A percentile compares a stretch with the other conserved stretches of the same genome.
phyloP scores from a whole-genome alignment of 2,113 vertebrate species.

The Colaptes auratus region DNA sequence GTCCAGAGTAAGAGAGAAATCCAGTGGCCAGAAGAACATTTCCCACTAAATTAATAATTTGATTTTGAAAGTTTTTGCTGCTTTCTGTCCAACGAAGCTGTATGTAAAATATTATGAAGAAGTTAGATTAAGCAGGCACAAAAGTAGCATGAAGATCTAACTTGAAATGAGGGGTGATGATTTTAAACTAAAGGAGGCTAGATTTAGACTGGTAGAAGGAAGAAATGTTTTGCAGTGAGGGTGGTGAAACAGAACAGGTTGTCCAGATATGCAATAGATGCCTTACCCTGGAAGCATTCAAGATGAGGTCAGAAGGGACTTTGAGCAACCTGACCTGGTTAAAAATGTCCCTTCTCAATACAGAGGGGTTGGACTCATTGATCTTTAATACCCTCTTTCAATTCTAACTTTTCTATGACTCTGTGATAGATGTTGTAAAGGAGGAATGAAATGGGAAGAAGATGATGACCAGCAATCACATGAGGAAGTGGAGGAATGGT shows the following conservation, averaged over 20 bases:
- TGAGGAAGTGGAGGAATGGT: rapidly evolving
- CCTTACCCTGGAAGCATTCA: no score
- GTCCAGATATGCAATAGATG: no score
- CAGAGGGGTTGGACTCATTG: no score
- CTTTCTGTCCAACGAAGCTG: constrained; percentile 86
- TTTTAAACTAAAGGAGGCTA: no score
- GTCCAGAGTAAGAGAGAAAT: constrained; percentile 86
- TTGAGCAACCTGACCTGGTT: no score
- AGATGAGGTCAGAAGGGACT: no score
- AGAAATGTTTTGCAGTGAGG: no score
- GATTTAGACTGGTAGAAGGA: no score
- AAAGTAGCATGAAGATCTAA: not conserved
- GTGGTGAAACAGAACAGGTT: no score
- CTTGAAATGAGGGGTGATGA: not conserved
- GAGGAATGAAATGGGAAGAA: not conserved
- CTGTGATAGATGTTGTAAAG: not conserved
- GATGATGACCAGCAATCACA: not conserved
- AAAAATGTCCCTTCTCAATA: no score
- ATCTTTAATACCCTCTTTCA: no score
- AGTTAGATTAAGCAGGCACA: not conserved
- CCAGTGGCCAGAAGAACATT: constrained; percentile 84
- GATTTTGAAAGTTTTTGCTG: constrained; percentile 81
- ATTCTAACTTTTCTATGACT: no score
- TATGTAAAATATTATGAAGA: not conserved
- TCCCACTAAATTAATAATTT: constrained; percentile 81